These are phyloP conservation scores for Clarias pachynema DNA, from an alignment of 2,797 vertebrate genomes.

Conservation along the genomic window DNA sequence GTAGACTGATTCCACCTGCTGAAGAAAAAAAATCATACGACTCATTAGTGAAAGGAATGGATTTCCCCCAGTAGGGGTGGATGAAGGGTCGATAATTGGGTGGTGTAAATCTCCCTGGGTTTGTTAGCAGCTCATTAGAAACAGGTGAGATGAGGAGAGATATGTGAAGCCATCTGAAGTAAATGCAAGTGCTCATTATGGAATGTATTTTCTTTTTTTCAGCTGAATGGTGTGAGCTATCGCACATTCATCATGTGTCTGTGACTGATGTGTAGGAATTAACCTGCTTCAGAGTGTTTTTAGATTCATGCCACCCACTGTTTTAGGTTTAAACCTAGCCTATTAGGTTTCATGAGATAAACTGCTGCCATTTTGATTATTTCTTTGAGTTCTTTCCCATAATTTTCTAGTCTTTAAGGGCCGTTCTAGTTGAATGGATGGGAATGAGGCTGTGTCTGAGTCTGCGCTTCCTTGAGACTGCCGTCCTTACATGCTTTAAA, in stretches of 20 bases:
- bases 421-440: too few relatives aligned
- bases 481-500: background rate
- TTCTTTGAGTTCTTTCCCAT: background rate
- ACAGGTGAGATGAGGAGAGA: constrained; percentile 9
- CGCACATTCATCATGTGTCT: constrained; percentile 4
- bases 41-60: background rate
- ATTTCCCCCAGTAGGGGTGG: background rate
- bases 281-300: background rate
- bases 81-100: constrained; percentile 10
- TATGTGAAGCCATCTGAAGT: background rate
- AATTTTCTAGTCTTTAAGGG: background rate
- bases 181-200: constrained; percentile 25
- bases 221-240: background rate
- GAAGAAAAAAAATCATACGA: background rate
- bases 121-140: constrained; percentile 49
- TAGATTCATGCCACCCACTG: background rate
- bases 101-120: constrained; percentile 44
- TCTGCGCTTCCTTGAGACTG: background rate
- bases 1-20: background rate
- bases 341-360: background rate
- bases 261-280: constrained; percentile 7
- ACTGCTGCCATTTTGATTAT: background rate
- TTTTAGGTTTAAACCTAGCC: background rate
- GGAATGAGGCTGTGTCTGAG: background rate
- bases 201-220: background rate